phyloP scores from a whole-genome alignment of 92 coral and sea anemone genomes.

The Muricea muricata region DNA sequence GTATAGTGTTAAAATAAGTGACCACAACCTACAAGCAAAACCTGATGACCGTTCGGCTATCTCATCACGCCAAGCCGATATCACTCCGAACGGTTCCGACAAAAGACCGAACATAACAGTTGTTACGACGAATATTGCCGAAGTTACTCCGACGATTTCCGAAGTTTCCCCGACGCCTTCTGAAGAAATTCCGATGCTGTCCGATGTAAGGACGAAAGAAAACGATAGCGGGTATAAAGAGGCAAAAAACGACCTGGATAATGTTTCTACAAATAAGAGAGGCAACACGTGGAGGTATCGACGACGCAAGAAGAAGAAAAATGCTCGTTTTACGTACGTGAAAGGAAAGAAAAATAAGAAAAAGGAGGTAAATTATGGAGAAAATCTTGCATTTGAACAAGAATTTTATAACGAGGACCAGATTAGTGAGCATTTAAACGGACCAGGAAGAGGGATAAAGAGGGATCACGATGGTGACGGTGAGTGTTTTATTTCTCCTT shows the following conservation, averaged over 20 bases:
- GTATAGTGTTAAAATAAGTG: conserved; percentile 14
- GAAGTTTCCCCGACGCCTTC: conserved; percentile 8
- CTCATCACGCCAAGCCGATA: conserved; percentile 33
- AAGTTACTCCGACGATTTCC: neutral
- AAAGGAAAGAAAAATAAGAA: conserved; percentile 82
- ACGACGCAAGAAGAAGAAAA: conserved; percentile 81
- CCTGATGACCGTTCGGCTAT: neutral
- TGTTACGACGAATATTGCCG: conserved; percentile 36
- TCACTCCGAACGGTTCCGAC: conserved; percentile 43
- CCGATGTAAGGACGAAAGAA: conserved; percentile 44
- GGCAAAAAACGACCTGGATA: conserved; percentile 42
- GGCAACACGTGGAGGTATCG: conserved; percentile 74
- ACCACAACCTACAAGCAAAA: conserved; percentile 14
- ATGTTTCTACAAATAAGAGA: conserved; percentile 68
- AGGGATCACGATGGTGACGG: conserved; percentile 40
- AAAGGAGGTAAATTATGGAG: conserved; percentile 70
- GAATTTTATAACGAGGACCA: neutral
- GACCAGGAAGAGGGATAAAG: conserved; percentile 8
- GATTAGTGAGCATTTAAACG: neutral
- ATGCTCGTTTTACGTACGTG: conserved; percentile 82
- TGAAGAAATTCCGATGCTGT: conserved; percentile 18
- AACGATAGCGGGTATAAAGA: conserved; percentile 45
- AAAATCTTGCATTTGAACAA: neutral
- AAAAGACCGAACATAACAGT: conserved; percentile 36
- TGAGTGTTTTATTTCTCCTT: too few relatives aligned